Base-by-base conservation (phyloP, 2,797 vertebrate genomes). In the Ceryle rudis region DNA sequence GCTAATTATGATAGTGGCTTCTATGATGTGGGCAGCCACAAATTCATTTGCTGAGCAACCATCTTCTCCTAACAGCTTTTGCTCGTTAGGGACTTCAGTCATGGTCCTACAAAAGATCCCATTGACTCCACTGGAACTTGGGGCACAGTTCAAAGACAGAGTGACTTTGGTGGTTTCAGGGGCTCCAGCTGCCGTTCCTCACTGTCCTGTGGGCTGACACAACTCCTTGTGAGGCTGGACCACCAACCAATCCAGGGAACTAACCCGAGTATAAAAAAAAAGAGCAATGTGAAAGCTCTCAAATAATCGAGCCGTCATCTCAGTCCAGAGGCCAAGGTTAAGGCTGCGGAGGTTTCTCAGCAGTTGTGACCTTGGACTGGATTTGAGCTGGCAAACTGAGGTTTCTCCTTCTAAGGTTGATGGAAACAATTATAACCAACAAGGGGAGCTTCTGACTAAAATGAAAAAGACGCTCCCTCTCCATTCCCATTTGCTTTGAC, bases 1-100 rank as follows among this genome's bases (percentile, higher is more conserved):
- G 49, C 74, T 70, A 67, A 90, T 91, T 96, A 86, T 71, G 74
- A 90, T 73, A 93, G 89, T 83, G 79, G 89, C 66, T 92, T 78
- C 90, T 96, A 65, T 93, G 86, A 94, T 93, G 86, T 93, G 94
- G 92, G 78, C 67, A 91, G 86, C 92, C 81, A 96, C 89, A 93
- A 82, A 84, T 60, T 70, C 64, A 80, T 82, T 91, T 94, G 86
- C 89, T 57, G 60, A 86, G 60, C 47, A 89, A 47, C 81, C 86
- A 80, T 94, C 83, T 93, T 93, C 80, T 86, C 61, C 35, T 55
- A 75, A 81, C 35, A 95, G 70, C 83, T 93, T 93, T 86, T 93
- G 54, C 33, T 92, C 44, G 25, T 89, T 89, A 91, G 58, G 60
- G 74, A 67, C 55, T 87, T 93, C 1, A 10, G 74, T 62, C 57